Percentiles rank a stretch among this genome's conserved stretches.
Conservation (phyloP, 2,113 vertebrate species). For the Albula glossodonta region DNA sequence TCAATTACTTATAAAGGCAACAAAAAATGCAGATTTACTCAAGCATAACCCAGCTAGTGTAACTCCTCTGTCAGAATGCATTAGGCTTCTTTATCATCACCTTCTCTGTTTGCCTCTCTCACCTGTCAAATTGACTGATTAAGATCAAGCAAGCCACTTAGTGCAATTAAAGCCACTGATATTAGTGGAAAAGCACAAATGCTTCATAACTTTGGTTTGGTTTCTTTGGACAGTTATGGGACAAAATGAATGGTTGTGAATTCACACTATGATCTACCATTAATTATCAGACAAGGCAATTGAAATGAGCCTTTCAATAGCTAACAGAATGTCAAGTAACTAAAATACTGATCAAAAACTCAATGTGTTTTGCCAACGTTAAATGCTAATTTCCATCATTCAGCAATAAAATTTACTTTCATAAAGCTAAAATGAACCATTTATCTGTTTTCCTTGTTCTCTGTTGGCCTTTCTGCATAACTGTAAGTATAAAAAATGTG, state of each 20-base stretch:
- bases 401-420: not conserved
- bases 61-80: not conserved
- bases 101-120: not conserved
- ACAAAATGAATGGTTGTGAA: slow-evolving; percentile 21
- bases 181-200: slow-evolving; percentile 7
- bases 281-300: not conserved
- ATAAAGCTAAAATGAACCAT: not conserved
- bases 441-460: not conserved
- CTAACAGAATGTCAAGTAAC: no score
- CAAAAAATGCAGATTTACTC: not conserved
- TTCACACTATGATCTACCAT: not conserved
- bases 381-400: not conserved
- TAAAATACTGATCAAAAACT: no score
- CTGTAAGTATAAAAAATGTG: not conserved
- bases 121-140: slow-evolving; percentile 13
- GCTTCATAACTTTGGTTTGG: not conserved
- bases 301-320: no score
- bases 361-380: no score
- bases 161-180: slow-evolving; percentile 12
- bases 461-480: not conserved
- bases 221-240: slow-evolving; percentile 7
- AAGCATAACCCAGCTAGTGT: not conserved
- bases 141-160: not conserved
- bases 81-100: not conserved
- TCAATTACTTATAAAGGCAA: not conserved